Percentiles rank a stretch among this genome's conserved stretches.
These are phyloP conservation scores for Notarius lentiginosus DNA, from an alignment of 2,113 vertebrate species.

Conservation along the genomic window DNA sequence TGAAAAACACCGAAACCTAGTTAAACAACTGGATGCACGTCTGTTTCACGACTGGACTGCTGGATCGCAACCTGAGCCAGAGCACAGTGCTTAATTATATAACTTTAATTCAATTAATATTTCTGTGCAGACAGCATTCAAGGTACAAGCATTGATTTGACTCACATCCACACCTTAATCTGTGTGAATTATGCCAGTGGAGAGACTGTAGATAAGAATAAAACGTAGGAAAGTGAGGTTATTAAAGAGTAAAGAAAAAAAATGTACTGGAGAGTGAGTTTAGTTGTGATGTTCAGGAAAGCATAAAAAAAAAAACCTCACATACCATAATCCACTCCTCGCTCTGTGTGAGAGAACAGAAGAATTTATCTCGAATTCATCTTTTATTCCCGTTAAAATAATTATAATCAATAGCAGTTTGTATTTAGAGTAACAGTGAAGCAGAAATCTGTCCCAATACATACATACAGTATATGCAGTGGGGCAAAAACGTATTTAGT, in stretches of 20 bases:
- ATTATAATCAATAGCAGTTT: not conserved
- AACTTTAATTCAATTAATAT: not conserved
- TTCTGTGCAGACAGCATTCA: not conserved
- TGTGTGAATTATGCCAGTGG: not conserved
- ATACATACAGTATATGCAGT: not conserved
- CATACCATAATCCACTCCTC: conserved; percentile 67
- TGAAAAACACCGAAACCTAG: conserved; percentile 51
- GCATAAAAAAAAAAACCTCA: conserved; percentile 39
- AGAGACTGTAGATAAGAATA: not conserved
- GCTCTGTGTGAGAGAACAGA: conserved; percentile 57
- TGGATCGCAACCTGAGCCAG: not conserved
- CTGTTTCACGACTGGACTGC: not conserved
- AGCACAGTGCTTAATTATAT: not conserved
- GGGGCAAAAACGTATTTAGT: too few species aligned
- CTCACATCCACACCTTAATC: not conserved
- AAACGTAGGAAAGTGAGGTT: not conserved
- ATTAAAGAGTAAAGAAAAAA: not conserved
- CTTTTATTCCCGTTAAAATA: not conserved
- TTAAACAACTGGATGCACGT: not conserved
- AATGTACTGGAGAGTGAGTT: not conserved
- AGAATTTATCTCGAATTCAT: conserved; percentile 2
- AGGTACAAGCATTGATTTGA: too few species aligned
- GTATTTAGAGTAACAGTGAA: not conserved
- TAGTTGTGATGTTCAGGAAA: conserved; percentile 19
- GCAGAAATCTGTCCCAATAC: not conserved